phyloP scores from a whole-genome alignment of 1,140 invertebrate genomes.

The Lepidurus couesii region DNA sequence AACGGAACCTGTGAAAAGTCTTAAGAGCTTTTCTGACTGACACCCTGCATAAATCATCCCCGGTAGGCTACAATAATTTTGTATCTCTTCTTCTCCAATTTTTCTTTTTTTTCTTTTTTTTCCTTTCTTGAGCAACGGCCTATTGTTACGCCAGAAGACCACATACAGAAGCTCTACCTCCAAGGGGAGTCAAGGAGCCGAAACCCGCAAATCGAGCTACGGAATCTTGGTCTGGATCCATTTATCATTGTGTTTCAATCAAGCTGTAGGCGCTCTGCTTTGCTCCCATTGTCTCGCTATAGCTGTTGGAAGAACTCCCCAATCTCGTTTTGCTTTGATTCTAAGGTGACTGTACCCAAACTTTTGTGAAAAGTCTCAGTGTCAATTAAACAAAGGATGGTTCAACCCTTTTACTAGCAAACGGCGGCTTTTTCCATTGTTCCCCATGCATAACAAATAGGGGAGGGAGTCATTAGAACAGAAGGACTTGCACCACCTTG shows the following conservation, averaged over 20 bases:
- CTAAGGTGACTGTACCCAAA: not conserved
- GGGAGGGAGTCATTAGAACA: not conserved
- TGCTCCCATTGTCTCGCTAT: not conserved
- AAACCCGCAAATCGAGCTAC: not conserved
- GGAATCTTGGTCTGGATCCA: not conserved
- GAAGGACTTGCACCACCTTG: constrained; percentile 17
- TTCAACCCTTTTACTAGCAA: not conserved
- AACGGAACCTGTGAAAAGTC: not conserved
- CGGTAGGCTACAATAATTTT: not conserved
- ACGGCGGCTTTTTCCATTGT: constrained; percentile 18
- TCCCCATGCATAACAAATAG: constrained; percentile 15
- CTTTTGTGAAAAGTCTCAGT: not conserved
- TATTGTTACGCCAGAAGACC: not conserved
- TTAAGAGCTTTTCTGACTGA: not conserved
- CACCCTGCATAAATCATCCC: constrained; percentile 9
- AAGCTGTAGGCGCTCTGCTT: constrained; percentile 12
- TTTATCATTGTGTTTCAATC: constrained; percentile 22
- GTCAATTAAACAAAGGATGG: constrained; percentile 19
- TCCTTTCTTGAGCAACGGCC: not conserved
- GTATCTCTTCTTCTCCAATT: not conserved
- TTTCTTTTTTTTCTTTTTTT: not conserved
- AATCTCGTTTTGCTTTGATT: not conserved
- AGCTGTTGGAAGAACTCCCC: not conserved
- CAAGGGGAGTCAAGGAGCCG: not conserved
- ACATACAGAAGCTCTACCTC: not conserved